Evolutionary conservation across 2,797 vertebrate genomes (phyloP).

Genomic region (Protosalanx chinensis): DNA sequence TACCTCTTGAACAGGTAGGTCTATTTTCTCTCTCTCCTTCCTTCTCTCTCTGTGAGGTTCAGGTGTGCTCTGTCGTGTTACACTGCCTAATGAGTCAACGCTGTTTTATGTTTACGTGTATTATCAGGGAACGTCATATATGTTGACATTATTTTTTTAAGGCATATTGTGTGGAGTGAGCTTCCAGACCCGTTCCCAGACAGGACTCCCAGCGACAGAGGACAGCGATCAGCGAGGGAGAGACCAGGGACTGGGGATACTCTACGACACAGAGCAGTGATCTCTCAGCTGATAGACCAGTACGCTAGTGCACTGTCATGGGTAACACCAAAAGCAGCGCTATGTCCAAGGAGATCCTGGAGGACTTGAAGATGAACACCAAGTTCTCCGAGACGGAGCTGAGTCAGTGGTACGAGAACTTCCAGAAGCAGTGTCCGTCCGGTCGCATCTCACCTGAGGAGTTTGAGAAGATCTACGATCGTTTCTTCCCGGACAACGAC

Average conservation of each 20-base stretch:
- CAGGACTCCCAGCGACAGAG: background rate
- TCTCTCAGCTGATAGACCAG: constrained; percentile 7
- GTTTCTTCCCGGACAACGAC: constrained; percentile 79
- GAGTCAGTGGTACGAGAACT: constrained; percentile 78
- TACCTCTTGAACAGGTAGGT: constrained; percentile 48
- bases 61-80: background rate
- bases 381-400: constrained; percentile 75
- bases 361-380: constrained; percentile 78
- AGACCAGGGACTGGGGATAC: constrained; percentile 14
- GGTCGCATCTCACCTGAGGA: constrained; percentile 73
- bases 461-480: constrained; percentile 77
- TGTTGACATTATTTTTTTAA: background rate
- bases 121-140: no score
- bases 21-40: constrained; percentile 14
- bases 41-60: background rate
- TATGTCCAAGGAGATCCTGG: constrained; percentile 79
- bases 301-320: constrained; percentile 57
- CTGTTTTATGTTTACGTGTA: background rate
- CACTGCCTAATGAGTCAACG: background rate
- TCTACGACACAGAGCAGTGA: constrained; percentile 20
- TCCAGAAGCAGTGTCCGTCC: constrained; percentile 77
- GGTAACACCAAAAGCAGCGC: constrained; percentile 77
- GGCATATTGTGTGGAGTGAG: background rate
- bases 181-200: background rate
- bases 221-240: background rate